Evolutionary conservation across 2,888 invertebrate species (phyloP), one percentile per base, ranked within the genome.

Genomic region (Sepiola atlantica): DNA sequence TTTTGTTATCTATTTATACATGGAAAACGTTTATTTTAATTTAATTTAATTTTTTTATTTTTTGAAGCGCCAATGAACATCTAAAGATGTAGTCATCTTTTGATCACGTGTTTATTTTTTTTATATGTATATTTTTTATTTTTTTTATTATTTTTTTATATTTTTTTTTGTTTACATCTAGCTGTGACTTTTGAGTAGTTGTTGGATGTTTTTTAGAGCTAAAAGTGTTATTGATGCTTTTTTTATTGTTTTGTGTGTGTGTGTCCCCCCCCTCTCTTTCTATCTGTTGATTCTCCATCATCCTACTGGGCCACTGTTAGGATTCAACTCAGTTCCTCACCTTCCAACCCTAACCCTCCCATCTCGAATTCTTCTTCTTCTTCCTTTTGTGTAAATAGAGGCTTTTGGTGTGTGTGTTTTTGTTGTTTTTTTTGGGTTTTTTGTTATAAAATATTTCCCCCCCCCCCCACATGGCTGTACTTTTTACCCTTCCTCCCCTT

Each of bases 281-380:
- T 57, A 21, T 24, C 24, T 77, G n/a, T 61, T 61, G 45, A 4
- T 45, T 45, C 45, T 45, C n/a, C n/a, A 1, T 92, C 14, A 92
- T 32, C 20, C 93, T 55, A 57, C 57, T 57, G 93, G 61, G 61
- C 57, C 93, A 93, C 93, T 93, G 93, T 93, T 93, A 93, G n/a
- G 93, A 61, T 93, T 57, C 24, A 93, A 55, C 21, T 61, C 35
- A 57, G 93, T 35, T 92, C 92, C 14, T 24, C 8, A 28, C 12
- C n/a, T n/a, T 77, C n/a, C 16, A n/a, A n/a, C n/a, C 16, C n/a
- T 32, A 16, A n/a, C n/a, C n/a, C n/a, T 77, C 28, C 24, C 24
- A 24, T 61, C 3, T 77, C n/a, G n/a, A 45, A n/a, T 77, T 77
- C 16, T 77, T 77, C 12, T 77, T n/a, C 28, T n/a, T 77, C 28